A percentile compares a stretch with the other conserved stretches of the same genome.
These are phyloP conservation scores for Panthera tigris DNA, from an alignment of 2,113 vertebrate species.

Conservation along the genomic window DNA sequence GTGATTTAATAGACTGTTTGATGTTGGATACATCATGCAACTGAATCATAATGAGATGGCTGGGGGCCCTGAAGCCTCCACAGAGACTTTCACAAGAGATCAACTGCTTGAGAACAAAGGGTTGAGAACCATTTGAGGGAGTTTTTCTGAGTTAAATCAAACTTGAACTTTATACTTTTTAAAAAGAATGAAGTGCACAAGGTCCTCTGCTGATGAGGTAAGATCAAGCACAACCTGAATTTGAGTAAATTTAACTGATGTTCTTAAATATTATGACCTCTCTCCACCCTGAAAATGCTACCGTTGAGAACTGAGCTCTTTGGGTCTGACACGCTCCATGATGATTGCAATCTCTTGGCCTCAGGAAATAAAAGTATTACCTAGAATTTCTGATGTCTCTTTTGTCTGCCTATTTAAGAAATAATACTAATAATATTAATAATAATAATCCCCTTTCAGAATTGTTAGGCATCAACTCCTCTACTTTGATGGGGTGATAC, in stretches of 20 bases:
- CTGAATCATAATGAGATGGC: not conserved
- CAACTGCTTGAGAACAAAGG: not conserved
- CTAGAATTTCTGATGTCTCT: slow-evolving; percentile 50
- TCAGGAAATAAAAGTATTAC: slow-evolving; percentile 42
- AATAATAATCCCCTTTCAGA: not conserved
- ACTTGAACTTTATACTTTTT: not conserved
- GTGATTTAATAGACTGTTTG: not conserved
- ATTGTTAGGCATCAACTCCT: not conserved
- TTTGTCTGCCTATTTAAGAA: not conserved
- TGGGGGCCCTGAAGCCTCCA: not conserved
- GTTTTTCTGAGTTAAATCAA: slow-evolving; percentile 25
- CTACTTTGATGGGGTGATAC: not conserved
- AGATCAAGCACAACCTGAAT: not conserved
- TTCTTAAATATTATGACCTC: not conserved
- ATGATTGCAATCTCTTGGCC: slow-evolving; percentile 33
- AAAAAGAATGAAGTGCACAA: not conserved
- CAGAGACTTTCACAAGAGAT: not conserved
- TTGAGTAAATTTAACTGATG: slow-evolving; percentile 8
- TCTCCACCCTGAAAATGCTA: not conserved
- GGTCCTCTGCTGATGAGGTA: not conserved
- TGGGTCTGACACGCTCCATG: not conserved
- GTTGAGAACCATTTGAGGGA: not conserved
- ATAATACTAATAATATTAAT: not conserved
- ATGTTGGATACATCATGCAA: not conserved
- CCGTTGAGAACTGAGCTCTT: slow-evolving; percentile 11